Evolutionary conservation across 2,113 vertebrate species (phyloP).

Genomic region (Platycercus adscitus): DNA sequence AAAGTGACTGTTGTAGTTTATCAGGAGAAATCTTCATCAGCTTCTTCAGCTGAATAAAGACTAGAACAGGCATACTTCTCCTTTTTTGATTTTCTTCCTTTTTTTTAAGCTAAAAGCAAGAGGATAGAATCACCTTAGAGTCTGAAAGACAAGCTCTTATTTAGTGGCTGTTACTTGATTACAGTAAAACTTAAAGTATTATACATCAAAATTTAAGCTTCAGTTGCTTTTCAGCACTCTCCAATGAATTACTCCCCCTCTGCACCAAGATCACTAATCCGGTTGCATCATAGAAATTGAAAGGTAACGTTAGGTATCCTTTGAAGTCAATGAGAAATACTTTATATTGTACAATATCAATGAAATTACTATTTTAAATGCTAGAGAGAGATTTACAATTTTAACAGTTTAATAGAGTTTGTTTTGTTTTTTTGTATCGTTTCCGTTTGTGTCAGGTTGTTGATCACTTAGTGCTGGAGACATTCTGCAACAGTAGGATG

Average conservation of each 20-base stretch:
- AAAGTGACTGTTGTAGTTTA: not conserved
- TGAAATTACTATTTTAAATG: not conserved
- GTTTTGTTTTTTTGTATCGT: not conserved
- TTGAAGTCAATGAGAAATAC: not conserved
- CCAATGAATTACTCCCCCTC: not conserved
- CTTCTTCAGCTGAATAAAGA: not conserved
- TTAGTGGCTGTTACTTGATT: not conserved
- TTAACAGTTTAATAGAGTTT: not conserved
- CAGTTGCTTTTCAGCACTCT: not conserved
- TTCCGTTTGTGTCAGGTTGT: not conserved
- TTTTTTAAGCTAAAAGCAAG: not conserved
- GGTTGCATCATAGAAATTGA: not conserved
- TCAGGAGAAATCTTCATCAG: not conserved
- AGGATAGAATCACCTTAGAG: not conserved
- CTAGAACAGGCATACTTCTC: not conserved
- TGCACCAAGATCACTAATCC: not conserved
- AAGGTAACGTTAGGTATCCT: not conserved
- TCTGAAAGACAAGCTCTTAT: not conserved
- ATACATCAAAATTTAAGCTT: not conserved
- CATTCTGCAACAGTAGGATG: not conserved
- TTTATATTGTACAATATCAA: not conserved
- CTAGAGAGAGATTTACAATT: not conserved
- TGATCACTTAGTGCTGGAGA: not conserved
- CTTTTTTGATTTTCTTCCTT: not conserved
- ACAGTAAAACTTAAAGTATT: not conserved